A percentile compares a stretch with the other conserved stretches of the same genome.
Conservation (phyloP, 2,797 vertebrate species). For the Cyclopterus lumpus region DNA sequence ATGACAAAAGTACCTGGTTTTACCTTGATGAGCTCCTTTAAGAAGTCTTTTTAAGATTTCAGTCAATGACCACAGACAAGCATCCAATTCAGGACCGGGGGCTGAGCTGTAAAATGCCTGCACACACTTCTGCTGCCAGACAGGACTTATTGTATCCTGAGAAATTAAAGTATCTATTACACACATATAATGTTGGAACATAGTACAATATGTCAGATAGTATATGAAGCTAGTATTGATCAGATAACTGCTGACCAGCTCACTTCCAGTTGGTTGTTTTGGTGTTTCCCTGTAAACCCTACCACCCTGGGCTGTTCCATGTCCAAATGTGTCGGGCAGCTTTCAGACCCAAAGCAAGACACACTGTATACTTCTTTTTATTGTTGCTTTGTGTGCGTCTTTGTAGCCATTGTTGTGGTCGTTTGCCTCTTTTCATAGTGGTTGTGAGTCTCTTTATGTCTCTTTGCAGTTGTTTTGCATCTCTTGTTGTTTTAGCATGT, state of each 20-base stretch:
- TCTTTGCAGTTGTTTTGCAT: background rate
- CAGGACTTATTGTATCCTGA: slow-evolving; percentile 76
- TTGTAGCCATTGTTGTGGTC: background rate
- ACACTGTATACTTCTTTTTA: background rate
- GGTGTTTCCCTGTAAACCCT: no score
- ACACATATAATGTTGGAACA: background rate
- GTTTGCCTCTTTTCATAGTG: background rate
- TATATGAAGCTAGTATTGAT: background rate
- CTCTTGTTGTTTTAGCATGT: background rate
- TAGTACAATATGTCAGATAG: background rate
- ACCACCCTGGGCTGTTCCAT: no score
- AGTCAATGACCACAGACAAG: slow-evolving; percentile 85
- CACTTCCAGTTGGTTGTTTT: no score
- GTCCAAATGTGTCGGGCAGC: background rate
- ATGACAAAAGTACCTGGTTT: slow-evolving; percentile 14
- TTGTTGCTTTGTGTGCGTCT: background rate
- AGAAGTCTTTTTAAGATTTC: slow-evolving; percentile 81
- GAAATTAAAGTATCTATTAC: background rate
- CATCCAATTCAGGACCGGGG: slow-evolving; percentile 46
- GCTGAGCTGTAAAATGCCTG: slow-evolving; percentile 72
- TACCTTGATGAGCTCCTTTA: slow-evolving; percentile 68
- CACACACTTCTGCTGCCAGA: slow-evolving; percentile 84
- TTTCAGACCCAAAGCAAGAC: background rate
- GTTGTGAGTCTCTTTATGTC: background rate
- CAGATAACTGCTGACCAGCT: background rate